These are phyloP conservation scores for Cephus spinipes DNA, from an alignment of 2,888 invertebrate species.

Conservation along the genomic window DNA sequence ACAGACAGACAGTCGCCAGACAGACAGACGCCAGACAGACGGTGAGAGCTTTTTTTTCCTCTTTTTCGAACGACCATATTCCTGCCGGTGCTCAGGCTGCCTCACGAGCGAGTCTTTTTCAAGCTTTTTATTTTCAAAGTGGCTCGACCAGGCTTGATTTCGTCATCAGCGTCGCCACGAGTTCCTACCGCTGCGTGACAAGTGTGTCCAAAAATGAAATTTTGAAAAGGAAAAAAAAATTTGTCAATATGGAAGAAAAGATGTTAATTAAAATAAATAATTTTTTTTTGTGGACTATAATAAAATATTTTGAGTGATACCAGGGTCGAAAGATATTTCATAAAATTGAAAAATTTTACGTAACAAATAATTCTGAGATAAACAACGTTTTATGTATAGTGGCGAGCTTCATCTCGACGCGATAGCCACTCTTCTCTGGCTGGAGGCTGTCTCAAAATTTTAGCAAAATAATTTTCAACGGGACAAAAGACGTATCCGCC, in stretches of 20 bases:
- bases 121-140: constrained; percentile 6
- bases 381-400: background rate
- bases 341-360: background rate
- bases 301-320: background rate
- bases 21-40: constrained; percentile 46
- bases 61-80: constrained; percentile 17
- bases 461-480: constrained; percentile 33
- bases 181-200: background rate
- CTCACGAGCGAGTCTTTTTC: background rate
- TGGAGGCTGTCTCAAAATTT: constrained; percentile 13
- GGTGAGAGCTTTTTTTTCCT: constrained; percentile 30
- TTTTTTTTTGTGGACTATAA: too few species aligned
- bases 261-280: too few species aligned
- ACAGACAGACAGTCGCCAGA: constrained; percentile 43
- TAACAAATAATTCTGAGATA: background rate
- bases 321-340: background rate
- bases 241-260: too few species aligned
- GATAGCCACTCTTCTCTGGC: background rate
- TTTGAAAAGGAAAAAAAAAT: too few species aligned
- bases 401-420: background rate
- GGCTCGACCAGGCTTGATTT: background rate
- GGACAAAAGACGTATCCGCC: constrained; percentile 39
- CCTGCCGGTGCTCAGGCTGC: background rate
- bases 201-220: background rate
- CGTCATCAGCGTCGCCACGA: background rate